Conservation (phyloP, 2,797 vertebrate genomes). For the Argentina silus region DNA sequence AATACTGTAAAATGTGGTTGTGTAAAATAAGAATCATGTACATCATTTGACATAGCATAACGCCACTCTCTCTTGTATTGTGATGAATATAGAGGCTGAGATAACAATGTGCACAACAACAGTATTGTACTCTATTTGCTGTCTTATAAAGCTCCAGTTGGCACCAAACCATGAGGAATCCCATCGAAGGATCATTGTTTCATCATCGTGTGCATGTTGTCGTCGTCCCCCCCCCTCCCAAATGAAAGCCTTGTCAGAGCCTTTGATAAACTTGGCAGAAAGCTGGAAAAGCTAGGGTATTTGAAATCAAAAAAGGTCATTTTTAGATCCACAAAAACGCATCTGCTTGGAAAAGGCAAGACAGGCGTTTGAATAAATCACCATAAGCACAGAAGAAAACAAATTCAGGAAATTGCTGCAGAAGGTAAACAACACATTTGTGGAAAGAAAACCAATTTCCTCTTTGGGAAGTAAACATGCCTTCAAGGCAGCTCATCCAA, state of each 20-base stretch:
- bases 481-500: neutral
- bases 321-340: neutral
- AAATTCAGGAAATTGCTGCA: neutral
- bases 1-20: too few relatives aligned
- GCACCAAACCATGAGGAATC: neutral
- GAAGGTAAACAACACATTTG: neutral
- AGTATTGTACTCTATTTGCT: neutral
- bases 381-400: neutral
- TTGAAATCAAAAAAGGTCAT: neutral
- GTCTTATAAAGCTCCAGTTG: neutral
- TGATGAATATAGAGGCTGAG: too few relatives aligned
- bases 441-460: neutral
- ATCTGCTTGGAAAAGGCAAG: neutral
- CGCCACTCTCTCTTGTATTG: too few relatives aligned
- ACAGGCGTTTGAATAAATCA: neutral
- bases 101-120: too few relatives aligned
- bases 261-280: neutral
- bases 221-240: neutral
- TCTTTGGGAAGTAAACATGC: neutral
- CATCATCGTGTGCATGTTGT: neutral
- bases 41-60: too few relatives aligned
- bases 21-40: too few relatives aligned
- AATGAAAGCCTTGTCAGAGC: neutral
- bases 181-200: neutral
- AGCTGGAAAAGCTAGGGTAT: neutral